Percentiles rank a stretch among this genome's conserved stretches.
Conservation (phyloP, 2,113 vertebrate species). For the Centropus unirufus region DNA sequence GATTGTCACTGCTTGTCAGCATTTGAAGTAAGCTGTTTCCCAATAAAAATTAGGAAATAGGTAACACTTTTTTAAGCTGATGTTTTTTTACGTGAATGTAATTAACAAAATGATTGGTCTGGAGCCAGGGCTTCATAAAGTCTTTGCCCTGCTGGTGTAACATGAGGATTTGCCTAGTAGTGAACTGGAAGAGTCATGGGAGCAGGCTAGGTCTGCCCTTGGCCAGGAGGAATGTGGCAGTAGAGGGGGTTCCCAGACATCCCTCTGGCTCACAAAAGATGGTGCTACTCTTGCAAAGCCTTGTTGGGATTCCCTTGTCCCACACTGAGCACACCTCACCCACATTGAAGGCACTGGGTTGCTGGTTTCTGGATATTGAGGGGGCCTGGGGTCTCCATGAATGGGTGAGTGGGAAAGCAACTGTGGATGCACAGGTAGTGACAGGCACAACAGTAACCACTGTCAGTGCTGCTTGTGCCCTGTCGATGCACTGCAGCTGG, state of each 20-base stretch:
- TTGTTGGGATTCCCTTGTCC: too few species aligned
- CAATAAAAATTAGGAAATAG: neutral
- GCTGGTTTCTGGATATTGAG: fast-evolving
- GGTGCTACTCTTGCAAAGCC: neutral
- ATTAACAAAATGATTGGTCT: neutral
- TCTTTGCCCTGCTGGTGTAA: neutral
- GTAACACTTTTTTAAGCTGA: neutral
- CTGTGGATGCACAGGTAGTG: fast-evolving
- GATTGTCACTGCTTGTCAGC: neutral
- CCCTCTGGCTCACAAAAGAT: neutral
- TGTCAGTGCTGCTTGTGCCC: neutral
- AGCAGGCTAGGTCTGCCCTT: too few species aligned
- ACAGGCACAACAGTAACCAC: too few species aligned
- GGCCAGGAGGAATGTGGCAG: neutral
- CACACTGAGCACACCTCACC: fast-evolving
- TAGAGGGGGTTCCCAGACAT: fast-evolving
- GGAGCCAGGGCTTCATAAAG: neutral
- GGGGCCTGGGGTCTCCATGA: fast-evolving
- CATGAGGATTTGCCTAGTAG: neutral
- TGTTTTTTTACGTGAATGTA: neutral
- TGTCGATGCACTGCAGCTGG: fast-evolving
- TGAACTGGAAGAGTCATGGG: fast-evolving
- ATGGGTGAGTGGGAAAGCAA: fast-evolving
- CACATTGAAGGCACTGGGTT: neutral
- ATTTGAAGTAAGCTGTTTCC: neutral